Evolutionary conservation across 2,797 vertebrate genomes (phyloP), one percentile per base, ranked within the genome.

Genomic region (Molossus molossus): DNA sequence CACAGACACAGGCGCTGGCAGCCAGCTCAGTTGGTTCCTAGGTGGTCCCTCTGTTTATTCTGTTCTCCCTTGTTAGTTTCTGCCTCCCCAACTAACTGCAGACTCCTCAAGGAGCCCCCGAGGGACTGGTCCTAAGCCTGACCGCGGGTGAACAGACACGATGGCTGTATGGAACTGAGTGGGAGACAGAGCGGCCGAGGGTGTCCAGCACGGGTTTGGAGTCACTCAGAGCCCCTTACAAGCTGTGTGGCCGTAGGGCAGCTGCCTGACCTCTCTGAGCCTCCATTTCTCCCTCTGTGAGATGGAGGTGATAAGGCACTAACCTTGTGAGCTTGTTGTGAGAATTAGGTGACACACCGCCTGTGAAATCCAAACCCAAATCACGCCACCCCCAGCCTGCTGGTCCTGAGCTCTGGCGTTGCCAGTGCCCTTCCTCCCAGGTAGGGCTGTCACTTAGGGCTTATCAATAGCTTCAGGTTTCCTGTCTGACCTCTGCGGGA

Each of bases 401-500:
- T 77, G 58, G 62, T 64, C 53, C 84, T 2, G 27, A 62, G 64
- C 45, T 67, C 48, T 17, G 12, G 37, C 14, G 10, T 29, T 4
- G 33, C 67, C 29, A 29, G 0, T 15, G 27, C n/a, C 81, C 79
- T 87, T 57, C 87, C 27, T 80, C n/a, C 9, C 18, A 15, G 25
- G 70, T 33, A 73, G 45, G 40, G 62, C n/a, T 95, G 2, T 89
- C 72, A 40, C 86, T 62, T 8, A 9, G 70, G 72, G 45, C 80
- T 85, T 88, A 75, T 88, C 87, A 72, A 5, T 65, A 87, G 87
- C 80, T 92, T 96, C 55, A 67, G 84, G 70, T 92, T 95, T 95
- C 79, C 58, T 86, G 50, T 48, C 69, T 92, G 83, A 69, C 69
- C 83, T 91, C 73, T 89, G 57, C 96, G 12, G 48, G 53, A 90